Conservation (phyloP, 2,113 vertebrate species). For the Cichladusa arquata region DNA sequence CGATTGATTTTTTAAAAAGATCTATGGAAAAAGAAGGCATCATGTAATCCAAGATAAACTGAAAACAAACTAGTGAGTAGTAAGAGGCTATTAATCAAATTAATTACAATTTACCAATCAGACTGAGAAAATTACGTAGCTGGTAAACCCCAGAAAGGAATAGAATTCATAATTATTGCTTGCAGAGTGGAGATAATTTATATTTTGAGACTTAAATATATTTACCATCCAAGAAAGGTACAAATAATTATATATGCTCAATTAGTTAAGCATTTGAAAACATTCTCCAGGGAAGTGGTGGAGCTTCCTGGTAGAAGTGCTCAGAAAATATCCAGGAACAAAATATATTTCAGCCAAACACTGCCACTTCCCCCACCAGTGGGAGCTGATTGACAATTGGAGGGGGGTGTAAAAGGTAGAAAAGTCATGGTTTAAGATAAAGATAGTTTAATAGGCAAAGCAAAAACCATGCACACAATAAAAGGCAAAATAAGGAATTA, state of each 20-base stretch:
- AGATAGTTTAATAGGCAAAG: not conserved
- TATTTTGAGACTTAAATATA: not conserved
- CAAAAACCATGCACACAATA: not conserved
- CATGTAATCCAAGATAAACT: not conserved
- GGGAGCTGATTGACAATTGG: not conserved
- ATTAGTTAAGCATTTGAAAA: not conserved
- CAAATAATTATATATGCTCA: not conserved
- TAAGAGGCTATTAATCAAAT: not conserved
- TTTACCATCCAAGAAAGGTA: not conserved
- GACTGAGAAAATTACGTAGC: not conserved
- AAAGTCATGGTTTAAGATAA: not conserved
- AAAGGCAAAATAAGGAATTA: not conserved
- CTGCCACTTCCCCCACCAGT: accelerated
- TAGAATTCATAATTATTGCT: not conserved
- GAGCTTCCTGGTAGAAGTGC: not conserved
- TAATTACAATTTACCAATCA: not conserved
- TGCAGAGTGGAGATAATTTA: not conserved
- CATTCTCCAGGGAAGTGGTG: not conserved
- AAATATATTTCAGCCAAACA: accelerated
- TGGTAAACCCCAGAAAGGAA: not conserved
- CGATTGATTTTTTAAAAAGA: not conserved
- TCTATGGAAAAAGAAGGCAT: not conserved
- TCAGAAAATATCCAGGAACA: not conserved
- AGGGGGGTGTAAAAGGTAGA: not conserved
- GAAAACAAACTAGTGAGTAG: not conserved